Conservation (phyloP, 2,888 invertebrate genomes). For the Diaperis boleti region DNA sequence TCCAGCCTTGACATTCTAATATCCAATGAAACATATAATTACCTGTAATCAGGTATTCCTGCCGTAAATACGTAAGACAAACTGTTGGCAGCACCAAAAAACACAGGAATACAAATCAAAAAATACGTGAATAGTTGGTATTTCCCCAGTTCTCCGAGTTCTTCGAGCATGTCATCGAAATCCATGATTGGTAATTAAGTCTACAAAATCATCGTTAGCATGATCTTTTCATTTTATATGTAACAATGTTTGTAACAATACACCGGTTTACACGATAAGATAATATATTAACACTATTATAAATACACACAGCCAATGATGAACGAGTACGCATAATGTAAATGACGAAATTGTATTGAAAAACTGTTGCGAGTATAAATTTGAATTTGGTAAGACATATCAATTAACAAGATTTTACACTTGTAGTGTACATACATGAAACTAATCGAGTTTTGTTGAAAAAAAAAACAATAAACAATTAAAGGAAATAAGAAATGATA, state of each 20-base stretch:
- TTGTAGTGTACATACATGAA: too few species aligned
- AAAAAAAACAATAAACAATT: too few species aligned
- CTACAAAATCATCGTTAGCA: too few species aligned
- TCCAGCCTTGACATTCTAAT: background rate
- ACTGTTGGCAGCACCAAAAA: slow-evolving; percentile 73
- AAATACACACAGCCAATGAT: too few species aligned
- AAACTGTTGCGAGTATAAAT: too few species aligned
- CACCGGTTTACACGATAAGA: background rate
- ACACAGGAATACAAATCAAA: slow-evolving; percentile 71
- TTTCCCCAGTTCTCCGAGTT: slow-evolving; percentile 72
- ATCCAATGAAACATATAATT: slow-evolving; percentile 39
- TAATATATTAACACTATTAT: background rate
- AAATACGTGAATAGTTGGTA: slow-evolving; percentile 71
- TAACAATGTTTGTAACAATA: background rate
- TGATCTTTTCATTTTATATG: too few species aligned
- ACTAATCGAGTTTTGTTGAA: too few species aligned
- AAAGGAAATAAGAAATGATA: too few species aligned
- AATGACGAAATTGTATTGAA: too few species aligned
- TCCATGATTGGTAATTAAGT: slow-evolving; percentile 64
- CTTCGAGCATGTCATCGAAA: slow-evolving; percentile 72
- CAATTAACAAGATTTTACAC: too few species aligned
- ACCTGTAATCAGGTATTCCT: slow-evolving; percentile 72
- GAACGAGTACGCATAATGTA: too few species aligned
- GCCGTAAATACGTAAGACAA: slow-evolving; percentile 74
- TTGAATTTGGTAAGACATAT: background rate